These are phyloP conservation scores for Rhabdophis nuchalis DNA, from an alignment of 2,797 vertebrate species.

Conservation along the genomic window DNA sequence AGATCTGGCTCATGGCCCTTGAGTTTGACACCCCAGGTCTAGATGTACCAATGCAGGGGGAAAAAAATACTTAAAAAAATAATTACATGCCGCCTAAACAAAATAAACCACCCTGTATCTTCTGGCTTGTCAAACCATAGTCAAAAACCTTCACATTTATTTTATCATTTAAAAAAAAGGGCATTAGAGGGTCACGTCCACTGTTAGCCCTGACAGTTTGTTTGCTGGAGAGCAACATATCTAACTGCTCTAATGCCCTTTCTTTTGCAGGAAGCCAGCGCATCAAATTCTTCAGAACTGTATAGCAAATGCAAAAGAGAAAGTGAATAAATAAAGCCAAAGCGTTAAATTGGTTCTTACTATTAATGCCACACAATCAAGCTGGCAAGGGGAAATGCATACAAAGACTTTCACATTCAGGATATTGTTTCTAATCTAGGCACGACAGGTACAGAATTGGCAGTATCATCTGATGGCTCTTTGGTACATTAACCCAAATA, in stretches of 20 bases:
- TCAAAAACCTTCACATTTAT: neutral
- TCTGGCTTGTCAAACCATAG: neutral
- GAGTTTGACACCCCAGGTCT: too few species aligned
- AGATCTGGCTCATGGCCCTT: too few species aligned
- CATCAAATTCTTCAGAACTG: constrained; percentile 6
- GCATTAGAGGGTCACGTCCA: neutral
- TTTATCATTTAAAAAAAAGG: neutral
- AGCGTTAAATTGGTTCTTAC: constrained; percentile 25
- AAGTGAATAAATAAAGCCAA: constrained; percentile 20
- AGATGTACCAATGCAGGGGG: neutral
- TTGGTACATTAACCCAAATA: constrained; percentile 31
- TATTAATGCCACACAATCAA: constrained; percentile 29
- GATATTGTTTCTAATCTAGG: constrained; percentile 22
- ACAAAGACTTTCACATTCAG: constrained; percentile 12
- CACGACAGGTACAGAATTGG: constrained; percentile 14
- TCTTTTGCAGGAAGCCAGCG: neutral
- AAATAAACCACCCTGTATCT: neutral
- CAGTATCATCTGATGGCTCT: constrained; percentile 18
- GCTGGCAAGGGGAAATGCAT: constrained; percentile 15
- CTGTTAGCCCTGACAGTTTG: neutral
- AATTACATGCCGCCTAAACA: neutral
- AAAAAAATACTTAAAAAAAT: neutral
- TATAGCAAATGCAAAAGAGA: constrained; percentile 1
- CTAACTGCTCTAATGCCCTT: neutral
- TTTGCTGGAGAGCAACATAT: neutral